Evolutionary conservation across 2,797 vertebrate genomes (phyloP), one percentile per base, ranked within the genome.

Genomic region (Apogon talboti): DNA sequence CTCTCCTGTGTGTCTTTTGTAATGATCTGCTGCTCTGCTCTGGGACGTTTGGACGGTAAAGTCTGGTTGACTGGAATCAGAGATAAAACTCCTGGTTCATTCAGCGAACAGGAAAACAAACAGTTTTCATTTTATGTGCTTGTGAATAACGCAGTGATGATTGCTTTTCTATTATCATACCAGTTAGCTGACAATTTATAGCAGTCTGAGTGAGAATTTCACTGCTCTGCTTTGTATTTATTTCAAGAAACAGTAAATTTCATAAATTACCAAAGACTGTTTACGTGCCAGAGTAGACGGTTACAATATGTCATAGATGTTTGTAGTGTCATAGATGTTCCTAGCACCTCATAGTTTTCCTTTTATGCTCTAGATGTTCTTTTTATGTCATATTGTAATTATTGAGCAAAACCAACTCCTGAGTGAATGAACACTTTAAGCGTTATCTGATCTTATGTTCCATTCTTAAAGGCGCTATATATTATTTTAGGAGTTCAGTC

Each of bases 21-120:
- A 59, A 66, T 54, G 43, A 57, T 58, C 52, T 8, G 10, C 33
- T 35, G 48, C 37, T 64, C 63, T 79, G 16, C 3, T 24, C 19
- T 21, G 19, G 19, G 21, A 14, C 0, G 46, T 49, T 74, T 74
- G 53, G 50, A 37, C 57, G 57, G 55, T 30, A 40, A 68, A 74
- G 63, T 76, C 40, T 71, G 85, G 87, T 80, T 8, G 33, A 35
- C 7, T 35, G 33, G 33, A 35, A 8, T 9, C 33, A 35, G 33
- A 8, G 7, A 35, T 10, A 35, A 8, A 35, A 35, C 33, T 35
- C 33, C 33, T 35, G 33, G 33, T 35, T 35, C 33, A 35, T 35
- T 35, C 33, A 35, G 33, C 7, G 33, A 42, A 6, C 37, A 41
- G 18, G 21, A 12, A 28, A 65, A 68, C 38, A 44, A 66, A 62